Evolutionary conservation across 2,113 vertebrate genomes (phyloP), one percentile per base, ranked within the genome.

Genomic region (Axis porcinus): DNA sequence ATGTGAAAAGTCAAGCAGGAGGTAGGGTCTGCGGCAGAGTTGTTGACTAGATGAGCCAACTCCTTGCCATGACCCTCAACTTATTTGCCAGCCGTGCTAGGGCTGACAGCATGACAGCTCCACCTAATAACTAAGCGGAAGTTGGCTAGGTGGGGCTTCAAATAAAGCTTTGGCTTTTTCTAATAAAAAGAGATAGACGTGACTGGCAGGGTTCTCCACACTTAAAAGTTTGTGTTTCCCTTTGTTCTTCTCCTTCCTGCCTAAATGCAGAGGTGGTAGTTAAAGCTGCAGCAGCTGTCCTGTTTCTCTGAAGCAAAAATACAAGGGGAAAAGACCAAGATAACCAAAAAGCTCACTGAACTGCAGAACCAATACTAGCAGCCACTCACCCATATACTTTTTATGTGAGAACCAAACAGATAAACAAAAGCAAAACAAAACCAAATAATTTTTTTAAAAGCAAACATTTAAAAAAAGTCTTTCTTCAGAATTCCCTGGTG

Each of bases 261-360:
- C 62, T 74, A 92, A 89, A 92, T 4, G 27, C 30, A 84, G 83
- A 60, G 2, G 4, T 13, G 16, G 67, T 40, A 67, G 79, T 55
- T 84, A 91, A 76, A 88, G 43, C 13, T 19, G 17, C 43, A 62
- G 50, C 57, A 94, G 43, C 40, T 45, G 19, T 43, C 83, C 60
- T 90, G 58, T 81, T 93, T 97, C 78, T 84, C 40, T 50, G 67
- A 81, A 79, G 30, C 28, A 67, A 95, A 97, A 89, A 93, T 9
- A n/a, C 21, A 89, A 1, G 27, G 47, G 40, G 58, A 93, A 93
- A 94, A 96, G 47, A 70, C 27, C 50, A 57, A 76, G 57, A 95
- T 87, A 82, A 94, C 3, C 2, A 27, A 54, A 81, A 60, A 93
- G 55, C n/a, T 96, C 40, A 89, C 1, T 14, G 83, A 96, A 86